phyloP scores from a whole-genome alignment of 2,888 invertebrate genomes.

The Melanostoma mellinum region DNA sequence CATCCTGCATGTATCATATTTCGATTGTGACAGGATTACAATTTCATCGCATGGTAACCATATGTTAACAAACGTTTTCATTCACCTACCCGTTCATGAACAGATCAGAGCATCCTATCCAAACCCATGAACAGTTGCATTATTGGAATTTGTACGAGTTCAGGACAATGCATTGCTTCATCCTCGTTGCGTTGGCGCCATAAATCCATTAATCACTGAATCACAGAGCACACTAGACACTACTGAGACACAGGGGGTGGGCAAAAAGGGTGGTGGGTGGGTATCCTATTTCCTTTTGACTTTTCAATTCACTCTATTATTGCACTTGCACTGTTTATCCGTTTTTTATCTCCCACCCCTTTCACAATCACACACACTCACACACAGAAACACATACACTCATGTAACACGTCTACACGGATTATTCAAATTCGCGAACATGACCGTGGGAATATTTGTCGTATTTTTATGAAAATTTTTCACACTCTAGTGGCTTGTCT shows the following conservation, averaged over 20 bases:
- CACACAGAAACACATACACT: neutral
- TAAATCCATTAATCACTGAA: conserved; percentile 65
- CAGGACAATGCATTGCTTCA: conserved; percentile 51
- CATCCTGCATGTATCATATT: conserved; percentile 49
- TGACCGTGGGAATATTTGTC: conserved; percentile 7
- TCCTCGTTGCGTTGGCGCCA: conserved; percentile 69
- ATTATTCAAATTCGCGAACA: conserved; percentile 20
- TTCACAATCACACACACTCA: conserved; percentile 17
- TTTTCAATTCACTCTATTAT: conserved; percentile 62
- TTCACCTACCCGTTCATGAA: neutral
- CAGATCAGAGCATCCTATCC: conserved; percentile 35
- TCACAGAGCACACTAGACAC: conserved; percentile 22
- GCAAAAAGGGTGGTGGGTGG: neutral
- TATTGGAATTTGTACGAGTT: conserved; percentile 24
- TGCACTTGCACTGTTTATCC: conserved; percentile 45
- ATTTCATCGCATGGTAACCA: conserved; percentile 57
- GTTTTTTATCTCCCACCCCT: conserved; percentile 23
- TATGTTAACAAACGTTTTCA: conserved; percentile 44
- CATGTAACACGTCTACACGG: conserved; percentile 13
- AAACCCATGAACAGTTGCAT: conserved; percentile 62
- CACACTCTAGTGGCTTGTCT: conserved; percentile 12
- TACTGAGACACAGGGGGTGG: neutral
- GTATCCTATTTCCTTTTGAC: conserved; percentile 45
- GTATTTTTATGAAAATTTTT: conserved; percentile 15
- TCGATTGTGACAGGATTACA: conserved; percentile 55